Percentiles rank a stretch among this genome's conserved stretches.
phyloP scores from a whole-genome alignment of 2,797 vertebrate genomes.

The Spatula versicolor region DNA sequence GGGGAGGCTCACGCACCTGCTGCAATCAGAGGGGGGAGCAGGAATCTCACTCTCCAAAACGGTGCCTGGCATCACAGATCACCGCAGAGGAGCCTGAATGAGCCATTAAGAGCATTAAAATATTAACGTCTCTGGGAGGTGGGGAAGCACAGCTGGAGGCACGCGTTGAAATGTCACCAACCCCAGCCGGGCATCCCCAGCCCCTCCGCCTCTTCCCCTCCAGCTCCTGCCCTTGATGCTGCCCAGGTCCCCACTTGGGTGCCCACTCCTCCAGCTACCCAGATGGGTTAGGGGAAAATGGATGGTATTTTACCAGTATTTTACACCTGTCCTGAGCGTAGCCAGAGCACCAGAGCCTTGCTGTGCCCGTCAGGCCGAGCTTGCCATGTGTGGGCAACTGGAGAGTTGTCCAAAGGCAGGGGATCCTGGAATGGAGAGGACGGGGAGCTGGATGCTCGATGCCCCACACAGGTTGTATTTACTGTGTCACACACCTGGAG shows the following conservation, averaged over 20 bases:
- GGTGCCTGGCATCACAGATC: not conserved
- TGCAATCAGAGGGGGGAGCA: not conserved
- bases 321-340: no score
- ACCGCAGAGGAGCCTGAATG: not conserved
- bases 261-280: not conserved
- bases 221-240: not conserved
- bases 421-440: no score
- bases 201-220: not conserved
- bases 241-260: not conserved
- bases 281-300: not conserved
- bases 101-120: constrained; percentile 20
- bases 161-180: not conserved
- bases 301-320: no score
- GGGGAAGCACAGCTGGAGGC: not conserved
- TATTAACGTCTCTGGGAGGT: not conserved
- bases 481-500: no score
- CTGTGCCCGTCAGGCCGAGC: no score
- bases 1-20: not conserved
- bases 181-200: not conserved
- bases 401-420: no score
- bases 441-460: no score
- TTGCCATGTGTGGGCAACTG: no score
- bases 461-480: no score
- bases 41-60: not conserved
- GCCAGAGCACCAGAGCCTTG: no score